These are phyloP conservation scores for Scotopteryx bipunctaria DNA, from an alignment of 2,888 invertebrate genomes.

Conservation along the genomic window DNA sequence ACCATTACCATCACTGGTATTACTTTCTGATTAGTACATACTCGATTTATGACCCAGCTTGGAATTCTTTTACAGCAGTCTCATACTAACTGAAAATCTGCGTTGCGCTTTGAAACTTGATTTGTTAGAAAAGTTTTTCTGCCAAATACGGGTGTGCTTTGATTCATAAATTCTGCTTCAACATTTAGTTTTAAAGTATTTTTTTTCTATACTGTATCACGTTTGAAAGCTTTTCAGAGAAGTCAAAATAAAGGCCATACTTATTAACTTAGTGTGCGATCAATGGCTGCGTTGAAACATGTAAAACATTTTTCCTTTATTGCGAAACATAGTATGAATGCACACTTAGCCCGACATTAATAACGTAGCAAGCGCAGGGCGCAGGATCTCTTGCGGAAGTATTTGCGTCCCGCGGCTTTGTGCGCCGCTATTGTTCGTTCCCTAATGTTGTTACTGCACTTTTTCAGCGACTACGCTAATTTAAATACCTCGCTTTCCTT, in stretches of 20 bases:
- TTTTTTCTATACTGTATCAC: background rate
- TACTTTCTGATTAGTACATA: conserved; percentile 14
- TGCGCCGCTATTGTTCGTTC: conserved; percentile 75
- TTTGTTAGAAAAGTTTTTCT: conserved; percentile 29
- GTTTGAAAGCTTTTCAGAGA: background rate
- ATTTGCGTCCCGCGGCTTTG: conserved; percentile 70
- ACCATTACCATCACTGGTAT: conserved; percentile 13
- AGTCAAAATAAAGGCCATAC: too few species aligned
- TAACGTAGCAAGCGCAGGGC: conserved; percentile 37
- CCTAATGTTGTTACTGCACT: conserved; percentile 83
- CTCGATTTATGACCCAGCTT: conserved; percentile 14
- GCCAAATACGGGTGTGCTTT: conserved; percentile 22
- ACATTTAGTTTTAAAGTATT: conserved; percentile 12
- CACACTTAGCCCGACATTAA: conserved; percentile 33
- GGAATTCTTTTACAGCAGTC: conserved; percentile 16
- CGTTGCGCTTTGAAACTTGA: conserved; percentile 20
- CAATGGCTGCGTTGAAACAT: too few species aligned
- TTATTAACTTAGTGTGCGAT: too few species aligned
- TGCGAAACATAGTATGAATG: conserved; percentile 7
- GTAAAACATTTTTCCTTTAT: too few species aligned
- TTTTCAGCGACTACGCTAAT: conserved; percentile 82
- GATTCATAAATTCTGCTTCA: conserved; percentile 22
- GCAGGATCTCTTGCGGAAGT: conserved; percentile 47
- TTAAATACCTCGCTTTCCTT: conserved; percentile 81
- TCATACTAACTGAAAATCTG: conserved; percentile 18